Evolutionary conservation across 2,113 vertebrate species (phyloP).

Genomic region (Triplophysa tibetana): DNA sequence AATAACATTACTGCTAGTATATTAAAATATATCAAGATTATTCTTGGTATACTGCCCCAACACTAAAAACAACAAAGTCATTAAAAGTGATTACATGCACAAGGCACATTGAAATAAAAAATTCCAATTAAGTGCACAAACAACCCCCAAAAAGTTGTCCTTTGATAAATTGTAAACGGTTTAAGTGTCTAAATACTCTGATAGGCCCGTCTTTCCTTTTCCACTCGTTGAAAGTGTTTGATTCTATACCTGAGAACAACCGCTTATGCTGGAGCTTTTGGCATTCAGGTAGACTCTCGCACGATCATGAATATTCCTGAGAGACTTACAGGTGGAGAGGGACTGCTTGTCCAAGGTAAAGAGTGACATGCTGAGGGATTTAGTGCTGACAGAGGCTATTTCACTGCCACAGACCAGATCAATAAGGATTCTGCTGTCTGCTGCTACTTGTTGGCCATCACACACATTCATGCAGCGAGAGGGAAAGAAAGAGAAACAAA

Average conservation of each 20-base stretch:
- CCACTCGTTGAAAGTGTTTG: neutral
- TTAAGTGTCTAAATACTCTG: neutral
- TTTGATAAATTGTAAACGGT: too few species aligned
- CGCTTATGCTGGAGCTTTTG: neutral
- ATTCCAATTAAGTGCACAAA: too few species aligned
- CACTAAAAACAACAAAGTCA: too few species aligned
- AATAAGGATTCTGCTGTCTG: slow-evolving; percentile 25
- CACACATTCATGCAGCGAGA: slow-evolving; percentile 4
- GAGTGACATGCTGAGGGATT: slow-evolving; percentile 61
- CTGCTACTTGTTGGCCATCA: slow-evolving; percentile 49
- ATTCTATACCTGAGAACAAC: neutral
- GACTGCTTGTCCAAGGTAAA: slow-evolving; percentile 48
- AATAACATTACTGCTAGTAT: too few species aligned
- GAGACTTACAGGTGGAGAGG: slow-evolving; percentile 22
- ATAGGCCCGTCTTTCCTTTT: neutral
- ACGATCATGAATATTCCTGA: slow-evolving; percentile 34
- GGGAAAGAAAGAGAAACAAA: neutral
- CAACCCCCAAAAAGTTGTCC: too few species aligned
- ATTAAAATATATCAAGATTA: too few species aligned
- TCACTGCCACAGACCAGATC: slow-evolving; percentile 38
- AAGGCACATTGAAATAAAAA: too few species aligned
- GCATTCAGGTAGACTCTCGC: slow-evolving; percentile 32
- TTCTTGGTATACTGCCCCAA: too few species aligned
- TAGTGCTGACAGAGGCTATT: slow-evolving; percentile 66
- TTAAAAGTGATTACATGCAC: too few species aligned